Evolutionary conservation across 2,888 invertebrate genomes (phyloP), one percentile per base, ranked within the genome.

Genomic region (Rugalucina vietnamica): DNA sequence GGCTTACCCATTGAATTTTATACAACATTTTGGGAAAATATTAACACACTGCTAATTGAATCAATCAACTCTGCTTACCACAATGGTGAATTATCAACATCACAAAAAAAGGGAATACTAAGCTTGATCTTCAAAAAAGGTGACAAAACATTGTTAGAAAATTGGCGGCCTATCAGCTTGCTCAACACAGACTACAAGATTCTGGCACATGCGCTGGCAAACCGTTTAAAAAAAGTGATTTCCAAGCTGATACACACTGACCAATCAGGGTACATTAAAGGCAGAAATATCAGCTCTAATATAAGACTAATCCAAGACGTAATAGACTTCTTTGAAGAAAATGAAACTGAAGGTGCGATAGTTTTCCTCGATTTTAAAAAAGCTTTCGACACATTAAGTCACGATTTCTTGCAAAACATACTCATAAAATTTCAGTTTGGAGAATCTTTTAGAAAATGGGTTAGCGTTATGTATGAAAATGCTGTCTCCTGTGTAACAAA

Each of bases 1-100:
- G 82, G 83, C 3, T 49, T 79, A 39, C 29, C 83, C 8, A 36
- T 49, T 37, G 83, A 83, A 73, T 80, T 83, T 57, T 83, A 70
- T 39, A 50, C 72, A 69, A 36, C 24, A n/a, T 83, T 79, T 49
- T 83, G 71, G 76, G 29, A 65, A 24, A n/a, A 65, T 14, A 50
- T 82, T 18, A 32, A 37, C 14, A 1, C 18, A 14, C 27, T 73
- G 57, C 10, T 83, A 1, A 29, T 75, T n/a, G 18, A 65, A 27
- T 71, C 83, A 27, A 34, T 83, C 21, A 83, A 83, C 43, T 34
- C 79, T 8, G 37, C 65, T 21, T 34, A 70, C n/a, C 18, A 54
- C n/a, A 32, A 71, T 54, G 73, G 73, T 21, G 69, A 60, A 60
- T 69, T 83, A 27, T 72, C 78, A 14, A 5, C 27, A 8, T 37